phyloP scores from a whole-genome alignment of 2,113 vertebrate species.

The Gadus macrocephalus region DNA sequence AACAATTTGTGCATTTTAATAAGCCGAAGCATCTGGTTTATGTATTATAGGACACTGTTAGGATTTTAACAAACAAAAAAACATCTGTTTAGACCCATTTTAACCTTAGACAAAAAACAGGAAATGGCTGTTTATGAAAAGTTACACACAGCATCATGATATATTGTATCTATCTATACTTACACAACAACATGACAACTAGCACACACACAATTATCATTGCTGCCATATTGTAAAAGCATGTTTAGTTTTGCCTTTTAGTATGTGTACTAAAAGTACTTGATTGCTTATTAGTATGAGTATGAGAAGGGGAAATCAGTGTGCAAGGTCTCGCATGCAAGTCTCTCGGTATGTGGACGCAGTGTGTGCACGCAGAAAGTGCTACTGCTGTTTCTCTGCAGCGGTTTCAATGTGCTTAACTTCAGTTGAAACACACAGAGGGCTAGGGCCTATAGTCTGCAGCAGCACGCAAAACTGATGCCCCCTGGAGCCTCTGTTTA shows the following conservation, averaged over 20 bases:
- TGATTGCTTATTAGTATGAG: background rate
- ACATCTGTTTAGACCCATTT: background rate
- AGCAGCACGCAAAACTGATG: constrained; percentile 65
- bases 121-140: constrained; percentile 39
- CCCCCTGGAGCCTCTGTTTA: constrained; percentile 77
- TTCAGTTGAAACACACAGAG: constrained; percentile 71
- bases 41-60: background rate
- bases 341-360: constrained; percentile 13
- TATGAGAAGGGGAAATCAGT: background rate
- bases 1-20: background rate
- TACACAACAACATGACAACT: too few relatives aligned
- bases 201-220: too few relatives aligned
- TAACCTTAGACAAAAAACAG: background rate
- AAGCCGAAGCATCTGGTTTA: constrained; percentile 3
- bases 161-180: background rate
- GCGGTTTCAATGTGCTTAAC: constrained; percentile 68
- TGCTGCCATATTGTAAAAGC: background rate
- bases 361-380: constrained; percentile 40
- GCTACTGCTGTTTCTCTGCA: constrained; percentile 69
- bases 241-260: background rate
- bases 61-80: constrained; percentile 27
- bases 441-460: constrained; percentile 54
- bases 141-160: constrained; percentile 32
- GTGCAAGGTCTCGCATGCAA: constrained; percentile 18
- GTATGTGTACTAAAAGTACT: background rate